These are phyloP conservation scores for Balanococcus diminutus DNA, from an alignment of 2,888 invertebrate species.

Conservation along the genomic window DNA sequence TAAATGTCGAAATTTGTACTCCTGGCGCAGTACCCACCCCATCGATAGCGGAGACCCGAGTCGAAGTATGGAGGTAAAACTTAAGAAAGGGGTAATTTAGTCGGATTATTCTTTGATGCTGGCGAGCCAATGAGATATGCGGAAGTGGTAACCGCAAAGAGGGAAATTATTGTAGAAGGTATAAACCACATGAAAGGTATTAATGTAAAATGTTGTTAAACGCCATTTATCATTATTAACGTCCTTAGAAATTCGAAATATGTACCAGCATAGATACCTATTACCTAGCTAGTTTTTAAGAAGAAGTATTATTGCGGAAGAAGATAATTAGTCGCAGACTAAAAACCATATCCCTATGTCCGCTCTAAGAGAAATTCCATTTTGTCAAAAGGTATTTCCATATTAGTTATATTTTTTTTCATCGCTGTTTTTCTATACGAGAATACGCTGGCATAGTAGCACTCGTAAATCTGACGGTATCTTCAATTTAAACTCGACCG, in stretches of 20 bases:
- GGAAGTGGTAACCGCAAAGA: neutral
- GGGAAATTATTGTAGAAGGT: neutral
- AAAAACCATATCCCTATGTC: neutral
- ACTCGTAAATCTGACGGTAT: neutral
- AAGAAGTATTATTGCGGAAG: neutral
- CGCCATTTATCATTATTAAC: slow-evolving; percentile 9
- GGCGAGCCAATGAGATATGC: neutral
- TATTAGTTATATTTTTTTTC: neutral
- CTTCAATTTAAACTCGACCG: slow-evolving; percentile 10
- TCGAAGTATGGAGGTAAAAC: neutral
- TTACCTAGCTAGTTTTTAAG: neutral
- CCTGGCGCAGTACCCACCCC: neutral
- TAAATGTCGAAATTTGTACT: neutral
- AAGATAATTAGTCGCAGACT: neutral
- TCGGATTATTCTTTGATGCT: slow-evolving; percentile 20
- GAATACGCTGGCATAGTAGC: neutral
- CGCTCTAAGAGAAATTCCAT: neutral
- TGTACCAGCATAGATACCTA: neutral
- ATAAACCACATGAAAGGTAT: slow-evolving; percentile 14
- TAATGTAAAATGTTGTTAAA: slow-evolving; percentile 1
- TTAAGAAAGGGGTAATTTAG: slow-evolving; percentile 3
- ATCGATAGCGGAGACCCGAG: neutral
- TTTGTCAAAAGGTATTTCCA: neutral
- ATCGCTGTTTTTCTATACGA: neutral
- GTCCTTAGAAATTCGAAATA: neutral